Conservation (phyloP, 2,888 invertebrate species). For the Myathropa florea region DNA sequence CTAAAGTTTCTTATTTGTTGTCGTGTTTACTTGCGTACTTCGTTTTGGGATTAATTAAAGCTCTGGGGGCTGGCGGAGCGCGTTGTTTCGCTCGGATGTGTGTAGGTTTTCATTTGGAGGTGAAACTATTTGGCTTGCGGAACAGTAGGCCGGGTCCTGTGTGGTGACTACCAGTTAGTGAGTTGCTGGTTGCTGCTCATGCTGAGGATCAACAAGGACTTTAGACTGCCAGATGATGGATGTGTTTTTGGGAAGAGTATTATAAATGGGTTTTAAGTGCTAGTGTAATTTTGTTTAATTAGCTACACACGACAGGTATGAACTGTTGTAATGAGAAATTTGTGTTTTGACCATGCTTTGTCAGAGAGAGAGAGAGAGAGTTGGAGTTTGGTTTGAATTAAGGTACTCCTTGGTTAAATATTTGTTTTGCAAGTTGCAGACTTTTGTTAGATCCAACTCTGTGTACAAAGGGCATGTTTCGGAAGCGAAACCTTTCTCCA, state of each 20-base stretch:
- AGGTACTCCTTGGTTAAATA: not conserved
- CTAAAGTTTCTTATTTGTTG: conserved; percentile 8
- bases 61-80: not conserved
- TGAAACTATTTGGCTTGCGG: not conserved
- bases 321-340: not conserved
- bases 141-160: not conserved
- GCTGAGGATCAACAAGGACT: not conserved
- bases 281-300: not conserved
- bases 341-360: not conserved
- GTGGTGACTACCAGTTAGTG: not conserved
- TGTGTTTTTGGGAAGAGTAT: not conserved
- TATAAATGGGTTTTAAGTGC: not conserved
- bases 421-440: no score
- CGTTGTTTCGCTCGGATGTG: not conserved
- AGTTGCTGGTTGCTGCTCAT: not conserved
- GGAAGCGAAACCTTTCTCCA: no score
- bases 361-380: not conserved
- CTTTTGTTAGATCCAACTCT: no score
- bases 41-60: conserved; percentile 28
- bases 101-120: conserved; percentile 2
- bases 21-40: not conserved
- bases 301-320: not conserved
- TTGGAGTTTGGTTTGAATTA: no score
- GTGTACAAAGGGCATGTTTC: no score
- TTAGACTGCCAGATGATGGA: conserved; percentile 9